These are phyloP conservation scores for Microtus montanus DNA, from an alignment of 2,113 vertebrate genomes.

Conservation along the genomic window DNA sequence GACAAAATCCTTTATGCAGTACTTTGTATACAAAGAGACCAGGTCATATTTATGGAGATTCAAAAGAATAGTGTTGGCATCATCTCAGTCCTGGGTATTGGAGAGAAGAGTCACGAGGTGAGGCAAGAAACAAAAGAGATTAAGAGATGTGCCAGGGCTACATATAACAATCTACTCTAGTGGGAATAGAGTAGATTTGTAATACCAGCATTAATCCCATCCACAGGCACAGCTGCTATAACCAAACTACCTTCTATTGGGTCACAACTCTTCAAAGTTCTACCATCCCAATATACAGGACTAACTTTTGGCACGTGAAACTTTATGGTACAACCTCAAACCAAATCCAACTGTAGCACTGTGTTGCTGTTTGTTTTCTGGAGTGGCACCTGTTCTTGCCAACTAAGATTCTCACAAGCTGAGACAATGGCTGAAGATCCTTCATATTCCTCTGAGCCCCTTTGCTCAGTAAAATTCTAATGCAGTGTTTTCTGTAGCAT, in stretches of 20 bases:
- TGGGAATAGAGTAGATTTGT: too few species aligned
- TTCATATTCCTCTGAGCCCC: background rate
- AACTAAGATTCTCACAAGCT: background rate
- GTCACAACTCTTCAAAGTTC: background rate
- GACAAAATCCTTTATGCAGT: background rate
- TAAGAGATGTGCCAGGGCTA: background rate
- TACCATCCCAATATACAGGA: background rate
- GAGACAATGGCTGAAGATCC: background rate
- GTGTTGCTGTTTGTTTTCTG: background rate
- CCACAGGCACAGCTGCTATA: background rate
- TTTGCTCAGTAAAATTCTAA: conserved; percentile 23
- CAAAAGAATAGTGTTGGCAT: background rate
- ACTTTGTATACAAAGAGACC: background rate
- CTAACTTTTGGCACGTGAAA: background rate
- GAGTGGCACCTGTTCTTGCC: background rate
- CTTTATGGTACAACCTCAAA: background rate
- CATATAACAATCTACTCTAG: background rate
- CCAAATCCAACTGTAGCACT: background rate
- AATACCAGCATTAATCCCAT: background rate
- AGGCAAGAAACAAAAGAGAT: background rate
- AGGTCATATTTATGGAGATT: background rate
- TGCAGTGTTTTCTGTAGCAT: conserved; percentile 20
- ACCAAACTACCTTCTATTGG: background rate
- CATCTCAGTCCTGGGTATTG: background rate
- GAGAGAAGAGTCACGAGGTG: background rate